Base-by-base conservation (phyloP, 2,113 vertebrate species). In the Pterocles orientalis region DNA sequence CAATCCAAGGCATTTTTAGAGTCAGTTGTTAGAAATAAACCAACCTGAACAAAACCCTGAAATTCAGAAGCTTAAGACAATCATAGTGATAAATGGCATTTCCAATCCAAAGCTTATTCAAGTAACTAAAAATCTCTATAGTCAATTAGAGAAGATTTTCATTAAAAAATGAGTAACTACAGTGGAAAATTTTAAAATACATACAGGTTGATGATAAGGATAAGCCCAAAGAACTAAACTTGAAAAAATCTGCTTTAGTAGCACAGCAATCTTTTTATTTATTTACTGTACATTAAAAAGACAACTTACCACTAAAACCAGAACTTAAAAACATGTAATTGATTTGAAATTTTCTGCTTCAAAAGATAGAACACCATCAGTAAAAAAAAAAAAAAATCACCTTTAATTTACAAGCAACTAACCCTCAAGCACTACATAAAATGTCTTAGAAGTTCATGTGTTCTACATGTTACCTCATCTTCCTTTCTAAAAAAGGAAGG, bases 361-460 rank as follows among this genome's bases (percentile, higher is more conserved):
- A 34, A 33, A 73, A 77, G 9, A 9, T 5, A 71, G 3, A 57
- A 50, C 70, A 12, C 24, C 29, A 31, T 2, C 12, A 80, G 3
- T 17, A 53, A 41, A 41, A 36, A 29, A 76, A 53, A 53, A 36
- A 36, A 36, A 29, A 76, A 17, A 6, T 65, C 18, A 7, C 5
- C 51, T 69, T 29, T 43, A 36, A 56, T 68, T 79, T 64, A 0
- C 9, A 78, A 21, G 10, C 41, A 58, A 64, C 29, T 14, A 34
- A 60, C 43, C 16, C 33, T 77, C 6, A 33, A 48, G 19, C 19
- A 58, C 0, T 1, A 7, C 14, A 31, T 9, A 15, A 58, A 54
- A 47, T 9, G 1, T 34, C 60, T 68, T 24, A 18, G 1, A 82
- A 47, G 3, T 28, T 47, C 3, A 6, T 1, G 1, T 45, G 6